Evolutionary conservation across 2,113 vertebrate genomes (phyloP), one percentile per base, ranked within the genome.

Genomic region (Todiramphus saurophagus): DNA sequence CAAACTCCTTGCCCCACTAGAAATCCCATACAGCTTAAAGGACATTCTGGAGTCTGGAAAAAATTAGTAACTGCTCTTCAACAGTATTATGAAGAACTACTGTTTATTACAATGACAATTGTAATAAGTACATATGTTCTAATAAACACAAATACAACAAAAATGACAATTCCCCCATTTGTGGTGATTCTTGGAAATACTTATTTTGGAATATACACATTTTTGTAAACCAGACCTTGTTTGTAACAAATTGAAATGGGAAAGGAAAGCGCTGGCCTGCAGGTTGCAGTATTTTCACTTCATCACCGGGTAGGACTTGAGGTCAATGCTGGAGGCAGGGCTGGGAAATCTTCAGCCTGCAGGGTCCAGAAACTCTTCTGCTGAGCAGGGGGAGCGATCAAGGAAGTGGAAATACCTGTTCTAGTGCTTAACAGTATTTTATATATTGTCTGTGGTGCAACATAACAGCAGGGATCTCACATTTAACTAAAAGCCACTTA

Each of bases 31-130:
- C 24, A 73, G 60, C 55, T 66, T 91, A 87, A 84, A 94, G 91
- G 87, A 94, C 76, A 58, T 93, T 91, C 67, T 74, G 87, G 64
- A 95, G 72, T 82, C 85, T 88, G 87, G 37, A 91, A 87, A 96
- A 92, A 94, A 93, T 85, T 85, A 94, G 91, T 80, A 87, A 97
- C 88, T 89, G 90, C 95, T 95, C 94, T 87, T 88, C 92, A 66
- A 93, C 92, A 90, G 79, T 43, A 93, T 96, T 96, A 97, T 96
- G 93, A 96, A 97, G 96, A 97, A 96, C 96, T 97, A 96, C 95
- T 2, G 70, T 97, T 97, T 97, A 97, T 97, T 97, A 96, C 96
- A 96, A 96, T 96, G 93, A 97, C 96, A 93, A 96, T 83, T 97
- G 93, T 97, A 92, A 83, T 96, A 96, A 87, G 91, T 97, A 96